Conservation (phyloP, 2,113 vertebrate species). For the Tilapia sparmanii region DNA sequence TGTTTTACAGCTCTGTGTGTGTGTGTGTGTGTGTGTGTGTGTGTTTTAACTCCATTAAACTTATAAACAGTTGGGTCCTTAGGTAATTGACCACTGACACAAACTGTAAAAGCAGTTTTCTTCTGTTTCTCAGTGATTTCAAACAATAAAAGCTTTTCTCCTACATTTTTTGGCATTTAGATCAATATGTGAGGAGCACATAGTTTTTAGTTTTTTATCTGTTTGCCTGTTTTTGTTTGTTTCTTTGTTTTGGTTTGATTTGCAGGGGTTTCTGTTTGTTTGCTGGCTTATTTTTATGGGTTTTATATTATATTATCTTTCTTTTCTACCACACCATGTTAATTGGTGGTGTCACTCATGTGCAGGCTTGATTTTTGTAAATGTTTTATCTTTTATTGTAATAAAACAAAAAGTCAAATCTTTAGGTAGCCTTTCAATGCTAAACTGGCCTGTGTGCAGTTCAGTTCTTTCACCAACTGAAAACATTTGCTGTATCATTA, state of each 20-base stretch:
- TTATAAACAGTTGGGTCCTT: background rate
- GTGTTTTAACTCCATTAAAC: background rate
- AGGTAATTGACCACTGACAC: background rate
- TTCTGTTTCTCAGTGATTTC: background rate
- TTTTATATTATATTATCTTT: background rate
- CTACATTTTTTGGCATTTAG: background rate
- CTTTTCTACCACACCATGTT: too few relatives aligned
- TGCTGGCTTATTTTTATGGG: background rate
- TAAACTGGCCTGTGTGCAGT: background rate
- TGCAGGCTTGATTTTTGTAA: background rate
- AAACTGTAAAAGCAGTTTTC: background rate
- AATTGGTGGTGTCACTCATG: background rate
- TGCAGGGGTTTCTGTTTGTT: background rate
- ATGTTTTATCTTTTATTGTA: background rate
- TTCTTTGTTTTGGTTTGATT: background rate
- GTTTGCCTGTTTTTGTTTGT: background rate
- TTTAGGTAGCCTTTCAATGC: background rate
- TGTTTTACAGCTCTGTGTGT: too few relatives aligned
- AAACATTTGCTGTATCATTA: background rate
- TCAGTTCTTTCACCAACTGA: background rate
- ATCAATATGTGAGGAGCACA: background rate
- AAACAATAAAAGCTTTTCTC: background rate
- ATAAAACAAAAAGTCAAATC: background rate
- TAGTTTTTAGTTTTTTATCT: background rate
- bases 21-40: background rate